Evolutionary conservation across 2,888 invertebrate species (phyloP).

Genomic region (Erebia ligea): DNA sequence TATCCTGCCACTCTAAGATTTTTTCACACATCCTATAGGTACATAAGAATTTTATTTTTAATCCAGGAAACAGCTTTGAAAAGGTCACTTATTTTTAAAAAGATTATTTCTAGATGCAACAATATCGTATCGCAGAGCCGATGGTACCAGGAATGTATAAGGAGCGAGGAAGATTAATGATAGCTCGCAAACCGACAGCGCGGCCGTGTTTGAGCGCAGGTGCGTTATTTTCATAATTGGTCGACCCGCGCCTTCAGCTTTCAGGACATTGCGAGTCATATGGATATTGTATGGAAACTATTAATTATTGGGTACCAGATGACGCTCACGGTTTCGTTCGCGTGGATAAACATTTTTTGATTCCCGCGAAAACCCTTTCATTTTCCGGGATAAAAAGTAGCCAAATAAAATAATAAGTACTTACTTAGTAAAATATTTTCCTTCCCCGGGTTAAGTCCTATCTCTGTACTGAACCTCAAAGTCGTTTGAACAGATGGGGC

Average conservation of each 20-base stretch:
- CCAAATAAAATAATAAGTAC: too few relatives aligned
- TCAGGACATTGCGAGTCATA: constrained; percentile 47
- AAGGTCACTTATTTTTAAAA: constrained; percentile 37
- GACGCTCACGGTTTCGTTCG: too few relatives aligned
- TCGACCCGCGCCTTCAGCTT: constrained; percentile 72
- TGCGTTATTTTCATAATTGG: constrained; percentile 83
- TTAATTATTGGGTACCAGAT: background rate
- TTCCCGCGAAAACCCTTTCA: too few relatives aligned
- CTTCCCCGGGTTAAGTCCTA: too few relatives aligned
- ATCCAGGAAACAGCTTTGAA: constrained; percentile 21
- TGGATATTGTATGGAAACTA: constrained; percentile 18
- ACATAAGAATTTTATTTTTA: background rate
- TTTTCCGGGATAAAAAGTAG: too few relatives aligned
- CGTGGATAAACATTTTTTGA: too few relatives aligned
- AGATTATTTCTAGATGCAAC: constrained; percentile 53
- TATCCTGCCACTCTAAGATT: too few relatives aligned
- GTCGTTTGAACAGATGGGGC: too few relatives aligned
- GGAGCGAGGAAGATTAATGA: constrained; percentile 79
- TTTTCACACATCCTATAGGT: too few relatives aligned
- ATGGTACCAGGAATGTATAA: constrained; percentile 75
- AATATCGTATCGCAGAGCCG: constrained; percentile 54
- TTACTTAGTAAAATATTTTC: too few relatives aligned
- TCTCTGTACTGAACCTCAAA: too few relatives aligned
- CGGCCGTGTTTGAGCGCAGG: constrained; percentile 81
- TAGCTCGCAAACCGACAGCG: constrained; percentile 63